Conservation (phyloP, 1,140 invertebrate species). For the Onthophagus taurus region DNA sequence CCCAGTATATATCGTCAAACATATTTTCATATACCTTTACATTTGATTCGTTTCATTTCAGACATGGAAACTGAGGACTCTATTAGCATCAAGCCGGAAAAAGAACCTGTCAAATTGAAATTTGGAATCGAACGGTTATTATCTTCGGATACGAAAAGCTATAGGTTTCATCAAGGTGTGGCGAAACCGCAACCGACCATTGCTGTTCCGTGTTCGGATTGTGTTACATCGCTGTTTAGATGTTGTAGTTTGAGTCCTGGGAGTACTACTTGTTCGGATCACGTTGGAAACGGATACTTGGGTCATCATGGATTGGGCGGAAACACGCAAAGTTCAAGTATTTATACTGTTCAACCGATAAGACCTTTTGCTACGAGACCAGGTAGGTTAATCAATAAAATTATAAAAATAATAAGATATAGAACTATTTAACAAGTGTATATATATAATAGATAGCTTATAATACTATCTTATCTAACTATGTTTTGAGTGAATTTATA, state of each 20-base stretch:
- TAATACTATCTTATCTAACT: too few species aligned
- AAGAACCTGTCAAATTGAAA: slow-evolving; percentile 32
- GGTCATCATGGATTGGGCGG: slow-evolving; percentile 12
- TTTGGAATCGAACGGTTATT: slow-evolving; percentile 38
- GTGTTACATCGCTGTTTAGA: slow-evolving; percentile 38
- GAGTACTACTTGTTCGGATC: not conserved
- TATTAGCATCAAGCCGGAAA: slow-evolving; percentile 15
- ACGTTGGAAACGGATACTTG: not conserved
- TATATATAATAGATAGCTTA: too few species aligned
- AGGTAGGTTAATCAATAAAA: slow-evolving; percentile 17
- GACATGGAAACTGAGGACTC: slow-evolving; percentile 11
- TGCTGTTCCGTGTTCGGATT: slow-evolving; percentile 38
- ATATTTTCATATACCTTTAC: too few species aligned
- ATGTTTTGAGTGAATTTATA: too few species aligned
- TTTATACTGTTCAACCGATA: slow-evolving; percentile 33
- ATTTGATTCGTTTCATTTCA: too few species aligned
- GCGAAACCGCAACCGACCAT: slow-evolving; percentile 23
- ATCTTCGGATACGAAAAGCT: slow-evolving; percentile 16
- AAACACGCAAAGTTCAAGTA: slow-evolving; percentile 12
- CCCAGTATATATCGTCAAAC: too few species aligned
- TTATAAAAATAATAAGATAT: not conserved
- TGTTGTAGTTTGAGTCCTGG: slow-evolving; percentile 33
- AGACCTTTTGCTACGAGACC: slow-evolving; percentile 34
- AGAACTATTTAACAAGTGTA: too few species aligned
- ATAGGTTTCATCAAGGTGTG: slow-evolving; percentile 12